phyloP scores from a whole-genome alignment of 1,140 invertebrate species.

The Solenopsis invicta region DNA sequence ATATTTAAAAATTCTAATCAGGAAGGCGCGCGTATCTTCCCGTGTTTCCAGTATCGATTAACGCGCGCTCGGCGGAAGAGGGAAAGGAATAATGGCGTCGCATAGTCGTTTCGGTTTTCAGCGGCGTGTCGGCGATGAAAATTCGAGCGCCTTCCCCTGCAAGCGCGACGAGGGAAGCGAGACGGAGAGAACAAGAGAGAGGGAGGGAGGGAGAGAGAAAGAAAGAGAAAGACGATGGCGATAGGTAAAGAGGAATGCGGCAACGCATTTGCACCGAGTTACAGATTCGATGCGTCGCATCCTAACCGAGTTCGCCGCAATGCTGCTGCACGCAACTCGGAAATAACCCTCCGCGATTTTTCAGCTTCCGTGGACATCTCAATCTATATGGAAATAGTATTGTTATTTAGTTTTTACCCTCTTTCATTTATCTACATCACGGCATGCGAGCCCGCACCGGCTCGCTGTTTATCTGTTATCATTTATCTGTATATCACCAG shows the following conservation, averaged over 20 bases:
- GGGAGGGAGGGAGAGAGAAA: not conserved
- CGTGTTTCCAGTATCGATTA: slow-evolving; percentile 66
- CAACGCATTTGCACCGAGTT: slow-evolving; percentile 38
- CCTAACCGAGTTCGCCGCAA: slow-evolving; percentile 20
- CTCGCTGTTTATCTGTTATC: slow-evolving; percentile 70
- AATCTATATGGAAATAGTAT: slow-evolving; percentile 59
- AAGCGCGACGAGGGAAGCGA: not conserved
- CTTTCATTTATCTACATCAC: slow-evolving; percentile 51
- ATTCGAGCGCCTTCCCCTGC: slow-evolving; percentile 58
- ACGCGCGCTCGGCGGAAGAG: slow-evolving; percentile 49
- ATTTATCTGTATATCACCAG: slow-evolving; percentile 68
- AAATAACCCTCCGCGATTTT: slow-evolving; percentile 67
- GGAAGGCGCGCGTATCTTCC: slow-evolving; percentile 43
- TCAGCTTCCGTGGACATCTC: slow-evolving; percentile 64
- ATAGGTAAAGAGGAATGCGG: slow-evolving; percentile 13
- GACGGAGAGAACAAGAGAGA: not conserved
- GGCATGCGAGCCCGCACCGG: slow-evolving; percentile 23
- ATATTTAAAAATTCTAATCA: slow-evolving; percentile 76
- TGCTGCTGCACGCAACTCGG: slow-evolving; percentile 50
- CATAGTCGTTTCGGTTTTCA: slow-evolving; percentile 71
- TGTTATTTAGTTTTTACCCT: slow-evolving; percentile 48
- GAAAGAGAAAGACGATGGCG: not conserved
- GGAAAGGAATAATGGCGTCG: slow-evolving; percentile 26
- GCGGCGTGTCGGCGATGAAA: slow-evolving; percentile 64
- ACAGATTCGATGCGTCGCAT: slow-evolving; percentile 54